A percentile compares a stretch with the other conserved stretches of the same genome.
Evolutionary conservation across 2,888 invertebrate genomes (phyloP).

Genomic region (Pheosia gnoma): DNA sequence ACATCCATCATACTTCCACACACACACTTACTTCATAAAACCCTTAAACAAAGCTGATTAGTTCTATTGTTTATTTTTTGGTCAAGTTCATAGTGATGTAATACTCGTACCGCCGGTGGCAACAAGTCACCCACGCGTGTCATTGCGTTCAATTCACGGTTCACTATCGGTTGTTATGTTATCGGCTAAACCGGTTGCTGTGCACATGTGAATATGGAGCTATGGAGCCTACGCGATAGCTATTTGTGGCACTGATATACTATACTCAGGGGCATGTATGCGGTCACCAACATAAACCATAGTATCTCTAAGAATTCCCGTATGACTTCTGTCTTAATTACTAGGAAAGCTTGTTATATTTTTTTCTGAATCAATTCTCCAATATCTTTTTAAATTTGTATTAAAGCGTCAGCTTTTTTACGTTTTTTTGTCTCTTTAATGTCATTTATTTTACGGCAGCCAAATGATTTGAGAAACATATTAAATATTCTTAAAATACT

Average conservation of each 20-base stretch:
- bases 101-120: conserved; percentile 31
- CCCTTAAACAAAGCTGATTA: conserved; percentile 19
- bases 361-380: too few relatives aligned
- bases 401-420: too few relatives aligned
- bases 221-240: background rate
- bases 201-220: conserved; percentile 1
- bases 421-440: too few relatives aligned
- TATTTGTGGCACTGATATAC: background rate
- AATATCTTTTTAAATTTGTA: too few relatives aligned
- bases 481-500: too few relatives aligned
- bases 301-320: too few relatives aligned
- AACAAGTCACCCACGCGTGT: conserved; percentile 59
- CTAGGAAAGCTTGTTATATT: too few relatives aligned
- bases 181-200: conserved; percentile 39
- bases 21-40: background rate
- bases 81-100: conserved; percentile 34
- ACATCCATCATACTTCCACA: background rate
- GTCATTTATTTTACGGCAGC: too few relatives aligned
- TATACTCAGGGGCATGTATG: background rate
- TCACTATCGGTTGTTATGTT: conserved; percentile 41
- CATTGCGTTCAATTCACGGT: conserved; percentile 60
- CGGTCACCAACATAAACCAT: too few relatives aligned
- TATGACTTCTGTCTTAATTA: too few relatives aligned
- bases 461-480: too few relatives aligned
- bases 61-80: conserved; percentile 8